Evolutionary conservation across 2,113 vertebrate species (phyloP).

Genomic region (Emydocephalus ijimae): DNA sequence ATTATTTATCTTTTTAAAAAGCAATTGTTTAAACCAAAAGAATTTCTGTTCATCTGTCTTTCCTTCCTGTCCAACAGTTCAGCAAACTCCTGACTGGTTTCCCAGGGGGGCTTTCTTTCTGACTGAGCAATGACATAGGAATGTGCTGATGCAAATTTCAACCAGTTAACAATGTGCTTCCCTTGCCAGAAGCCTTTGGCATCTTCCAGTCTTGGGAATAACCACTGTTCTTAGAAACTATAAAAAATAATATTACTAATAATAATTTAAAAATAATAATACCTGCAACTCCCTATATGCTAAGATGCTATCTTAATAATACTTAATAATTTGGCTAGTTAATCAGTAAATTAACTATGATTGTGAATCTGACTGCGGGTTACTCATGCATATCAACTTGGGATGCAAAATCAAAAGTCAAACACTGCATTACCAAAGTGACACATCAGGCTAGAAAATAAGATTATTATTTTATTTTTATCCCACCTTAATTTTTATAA

Average conservation of each 20-base stretch:
- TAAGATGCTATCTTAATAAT: neutral
- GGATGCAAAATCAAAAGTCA: neutral
- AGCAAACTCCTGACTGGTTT: constrained; percentile 28
- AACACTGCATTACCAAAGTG: neutral
- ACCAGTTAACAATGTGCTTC: neutral
- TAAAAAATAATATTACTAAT: neutral
- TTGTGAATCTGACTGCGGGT: neutral
- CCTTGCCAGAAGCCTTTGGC: neutral
- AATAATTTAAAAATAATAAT: neutral
- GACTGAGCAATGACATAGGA: constrained; percentile 16
- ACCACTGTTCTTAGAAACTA: constrained; percentile 13
- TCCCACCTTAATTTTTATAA: neutral
- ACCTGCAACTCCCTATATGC: neutral
- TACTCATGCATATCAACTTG: neutral
- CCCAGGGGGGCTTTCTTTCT: accelerated
- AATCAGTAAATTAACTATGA: neutral
- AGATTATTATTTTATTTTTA: neutral
- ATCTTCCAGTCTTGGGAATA: neutral
- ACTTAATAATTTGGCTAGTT: neutral
- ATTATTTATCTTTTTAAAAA: neutral
- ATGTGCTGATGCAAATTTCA: constrained; percentile 30
- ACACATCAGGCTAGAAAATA: neutral
- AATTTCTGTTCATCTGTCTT: constrained; percentile 17
- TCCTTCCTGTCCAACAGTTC: constrained; percentile 21
- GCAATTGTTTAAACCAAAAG: constrained; percentile 9